Conservation (phyloP, 2,797 vertebrate species). For the Leptatherina wallacei region DNA sequence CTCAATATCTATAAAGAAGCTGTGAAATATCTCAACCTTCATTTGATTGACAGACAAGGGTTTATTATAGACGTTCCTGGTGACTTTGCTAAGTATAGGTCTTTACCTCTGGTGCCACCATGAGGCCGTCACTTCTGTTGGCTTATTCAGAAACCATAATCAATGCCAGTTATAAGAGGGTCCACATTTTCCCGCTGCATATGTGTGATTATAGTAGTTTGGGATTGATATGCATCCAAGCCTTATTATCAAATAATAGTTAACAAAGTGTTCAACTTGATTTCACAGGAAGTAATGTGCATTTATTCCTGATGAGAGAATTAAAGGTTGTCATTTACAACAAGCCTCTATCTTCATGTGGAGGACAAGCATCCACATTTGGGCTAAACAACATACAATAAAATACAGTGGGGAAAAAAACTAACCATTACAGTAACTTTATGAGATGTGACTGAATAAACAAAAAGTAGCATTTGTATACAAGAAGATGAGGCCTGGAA, state of each 20-base stretch:
- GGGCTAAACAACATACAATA: neutral
- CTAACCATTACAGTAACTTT: neutral
- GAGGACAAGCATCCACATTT: conserved; percentile 4
- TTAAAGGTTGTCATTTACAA: neutral
- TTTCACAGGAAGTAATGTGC: neutral
- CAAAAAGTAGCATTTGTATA: neutral
- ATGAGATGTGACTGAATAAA: neutral
- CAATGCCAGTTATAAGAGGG: neutral
- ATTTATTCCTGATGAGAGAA: neutral
- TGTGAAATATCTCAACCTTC: neutral
- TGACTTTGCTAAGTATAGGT: neutral
- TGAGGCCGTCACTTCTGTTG: neutral
- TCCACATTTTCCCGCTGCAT: neutral
- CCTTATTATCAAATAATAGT: neutral
- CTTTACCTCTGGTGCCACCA: neutral
- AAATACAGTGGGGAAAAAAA: neutral
- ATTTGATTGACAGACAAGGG: neutral
- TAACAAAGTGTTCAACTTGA: neutral
- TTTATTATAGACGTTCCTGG: neutral
- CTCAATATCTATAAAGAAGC: neutral
- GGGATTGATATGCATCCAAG: neutral
- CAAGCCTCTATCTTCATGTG: neutral
- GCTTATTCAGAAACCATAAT: neutral
- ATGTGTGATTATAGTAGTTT: neutral
- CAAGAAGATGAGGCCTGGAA: neutral